Percentiles rank a stretch among this genome's conserved stretches.
Evolutionary conservation across 2,797 vertebrate species (phyloP).

Genomic region (Pelodytes ibericus): DNA sequence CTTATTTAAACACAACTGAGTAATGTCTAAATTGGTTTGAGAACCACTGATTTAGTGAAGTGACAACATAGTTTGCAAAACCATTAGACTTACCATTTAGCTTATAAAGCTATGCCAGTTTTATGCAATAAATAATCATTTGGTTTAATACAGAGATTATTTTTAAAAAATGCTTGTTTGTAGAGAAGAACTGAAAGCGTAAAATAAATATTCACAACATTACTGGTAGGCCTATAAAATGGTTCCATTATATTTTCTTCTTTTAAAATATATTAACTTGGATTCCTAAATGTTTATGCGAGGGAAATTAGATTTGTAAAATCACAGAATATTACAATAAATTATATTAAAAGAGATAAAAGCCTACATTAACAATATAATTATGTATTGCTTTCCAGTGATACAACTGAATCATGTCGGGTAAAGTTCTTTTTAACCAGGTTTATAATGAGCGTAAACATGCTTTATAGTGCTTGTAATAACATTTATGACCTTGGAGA

Average conservation of each 20-base stretch:
- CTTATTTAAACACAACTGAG: too few relatives aligned
- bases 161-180: background rate
- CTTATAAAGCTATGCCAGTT: too few relatives aligned
- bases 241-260: conserved; percentile 24
- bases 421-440: conserved; percentile 28
- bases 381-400: conserved; percentile 25
- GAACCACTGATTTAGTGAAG: too few relatives aligned
- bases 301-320: conserved; percentile 30
- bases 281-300: conserved; percentile 27
- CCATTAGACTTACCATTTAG: too few relatives aligned
- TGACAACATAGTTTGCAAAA: too few relatives aligned
- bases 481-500: conserved; percentile 22
- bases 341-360: conserved; percentile 27
- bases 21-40: too few relatives aligned
- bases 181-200: background rate
- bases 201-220: background rate
- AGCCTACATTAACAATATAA: conserved; percentile 13
- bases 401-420: conserved; percentile 23
- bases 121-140: too few relatives aligned
- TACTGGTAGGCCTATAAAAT: background rate
- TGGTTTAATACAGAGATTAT: too few relatives aligned
- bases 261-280: conserved; percentile 9
- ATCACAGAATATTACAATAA: conserved; percentile 7
- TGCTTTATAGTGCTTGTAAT: conserved; percentile 25
- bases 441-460: conserved; percentile 41